These are phyloP conservation scores for Nomada lathburiana DNA, from an alignment of 2,888 invertebrate genomes.

Conservation along the genomic window DNA sequence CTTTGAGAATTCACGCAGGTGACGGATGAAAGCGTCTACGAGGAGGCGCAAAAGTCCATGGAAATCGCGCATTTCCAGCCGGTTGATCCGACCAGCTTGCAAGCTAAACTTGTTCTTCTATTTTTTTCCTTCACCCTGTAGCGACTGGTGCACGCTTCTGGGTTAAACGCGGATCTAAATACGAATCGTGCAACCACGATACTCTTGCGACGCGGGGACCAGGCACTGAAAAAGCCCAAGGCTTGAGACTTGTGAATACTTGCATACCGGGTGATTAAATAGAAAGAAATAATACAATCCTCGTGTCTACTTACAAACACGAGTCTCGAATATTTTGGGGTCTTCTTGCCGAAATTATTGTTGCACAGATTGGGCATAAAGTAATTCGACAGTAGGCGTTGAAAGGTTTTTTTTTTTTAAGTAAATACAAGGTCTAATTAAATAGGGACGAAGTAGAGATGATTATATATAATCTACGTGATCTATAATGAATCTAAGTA, in stretches of 20 bases:
- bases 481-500: too few relatives aligned
- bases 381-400: not conserved
- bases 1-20: constrained; percentile 1
- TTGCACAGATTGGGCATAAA: not conserved
- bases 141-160: constrained; percentile 30
- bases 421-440: not conserved
- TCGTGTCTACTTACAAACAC: too few relatives aligned
- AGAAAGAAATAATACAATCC: not conserved
- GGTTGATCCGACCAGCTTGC: constrained; percentile 25
- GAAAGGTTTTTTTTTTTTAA: not conserved
- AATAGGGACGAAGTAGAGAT: not conserved
- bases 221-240: constrained; percentile 6
- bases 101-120: constrained; percentile 7
- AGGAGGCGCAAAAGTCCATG: constrained; percentile 4
- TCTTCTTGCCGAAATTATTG: not conserved
- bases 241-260: not conserved
- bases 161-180: constrained; percentile 47
- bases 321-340: too few relatives aligned
- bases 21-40: not conserved
- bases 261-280: not conserved
- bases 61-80: constrained; percentile 31
- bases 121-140: not conserved
- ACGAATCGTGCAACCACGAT: constrained; percentile 19
- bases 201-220: constrained; percentile 6
- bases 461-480: too few relatives aligned